Evolutionary conservation across 2,113 vertebrate species (phyloP), one percentile per base, ranked within the genome.

Genomic region (Athene cunicularia): DNA sequence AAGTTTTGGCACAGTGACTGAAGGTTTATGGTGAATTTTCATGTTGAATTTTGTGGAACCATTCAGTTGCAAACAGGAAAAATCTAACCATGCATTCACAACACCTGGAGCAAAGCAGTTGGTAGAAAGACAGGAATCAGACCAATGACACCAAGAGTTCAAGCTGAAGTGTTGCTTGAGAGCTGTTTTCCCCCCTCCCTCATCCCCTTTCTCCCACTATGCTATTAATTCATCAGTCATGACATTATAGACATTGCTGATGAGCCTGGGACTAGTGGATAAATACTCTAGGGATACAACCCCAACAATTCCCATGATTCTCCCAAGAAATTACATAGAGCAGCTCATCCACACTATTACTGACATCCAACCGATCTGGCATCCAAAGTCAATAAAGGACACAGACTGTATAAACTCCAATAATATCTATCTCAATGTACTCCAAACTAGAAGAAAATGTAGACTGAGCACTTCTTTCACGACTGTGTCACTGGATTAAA

Each of bases 211-310:
- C n/a, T 90, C 27, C 18, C 28, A 59, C 33, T 55, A 10, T 5
- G 13, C 52, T 82, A 50, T 12, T 72, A 56, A 47, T 92, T 76
- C 58, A 52, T 47, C 26, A 70, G 13, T 30, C 27, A 20, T 2
- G 8, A 64, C 0, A 77, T n/a, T 53, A 73, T 6, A 59, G 16
- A 56, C 23, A 49, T 19, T 59, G 56, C 12, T 1, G 0, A 76
- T 13, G 39, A 92, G 15, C 45, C 5, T 87, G 45, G 49, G 59
- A 77, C 45, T 30, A 60, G 11, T 14, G 41, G 35, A 47, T 52
- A 93, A 94, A 80, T n/a, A 45, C 32, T 52, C 28, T 1, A 22
- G 30, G 26, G 33, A 66, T 30, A 94, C 50, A 84, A 43, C 27
- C 23, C 14, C 23, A 80, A 71, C 5, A 49, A 45, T 14, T 81